Base-by-base conservation (phyloP, 2,888 invertebrate genomes). In the Chrysopilus asiliformis region DNA sequence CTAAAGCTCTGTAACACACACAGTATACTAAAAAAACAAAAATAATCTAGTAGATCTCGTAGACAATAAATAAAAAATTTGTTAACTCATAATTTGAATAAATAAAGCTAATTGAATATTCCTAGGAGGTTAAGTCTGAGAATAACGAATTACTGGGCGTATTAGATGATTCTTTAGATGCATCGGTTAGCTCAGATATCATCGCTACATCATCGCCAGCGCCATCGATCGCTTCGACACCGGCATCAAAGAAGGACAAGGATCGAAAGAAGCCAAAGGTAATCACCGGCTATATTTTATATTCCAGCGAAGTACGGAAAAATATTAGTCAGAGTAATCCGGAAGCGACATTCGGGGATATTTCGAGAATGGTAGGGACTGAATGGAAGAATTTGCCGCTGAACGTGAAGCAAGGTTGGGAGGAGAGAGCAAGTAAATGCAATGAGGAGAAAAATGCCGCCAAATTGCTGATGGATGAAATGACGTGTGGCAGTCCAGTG, bases 251-350 rank as follows among this genome's bases (percentile, higher is more conserved):
- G 2, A 60, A 60, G 34, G 37, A 46, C 1, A 45, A 44, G 31
- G 43, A 46, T 13, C 34, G 39, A 37, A 49, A 50, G 35, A 42
- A 48, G 53, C 61, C 74, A 54, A 85, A 83, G 67, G 81, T 86
- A 64, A 71, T 86, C 44, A 95, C 94, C 41, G 97, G 97, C 7
- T 98, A 98, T 68, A 97, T 98, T 49, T 71, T 98, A 41, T 98
- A 94, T 68, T 94, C 97, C 27, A 86, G 94, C 54, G 97, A 98
- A 67, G 82, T 91, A 32, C 74, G 98, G 37, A 90, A 91, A 60
- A 76, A 79, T 36, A 86, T 97, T 45, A 82, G 90, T 45, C 82
- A 86, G 49, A 89, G 83, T 56, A 91, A 97, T 67, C 97, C 97
- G 1, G 91, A 90, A 42, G 79, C 86, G 37, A 79, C 82, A 4